A percentile compares a stretch with the other conserved stretches of the same genome.
Evolutionary conservation across 2,113 vertebrate genomes (phyloP).

Genomic region (Poeciliopsis turrubarensis): DNA sequence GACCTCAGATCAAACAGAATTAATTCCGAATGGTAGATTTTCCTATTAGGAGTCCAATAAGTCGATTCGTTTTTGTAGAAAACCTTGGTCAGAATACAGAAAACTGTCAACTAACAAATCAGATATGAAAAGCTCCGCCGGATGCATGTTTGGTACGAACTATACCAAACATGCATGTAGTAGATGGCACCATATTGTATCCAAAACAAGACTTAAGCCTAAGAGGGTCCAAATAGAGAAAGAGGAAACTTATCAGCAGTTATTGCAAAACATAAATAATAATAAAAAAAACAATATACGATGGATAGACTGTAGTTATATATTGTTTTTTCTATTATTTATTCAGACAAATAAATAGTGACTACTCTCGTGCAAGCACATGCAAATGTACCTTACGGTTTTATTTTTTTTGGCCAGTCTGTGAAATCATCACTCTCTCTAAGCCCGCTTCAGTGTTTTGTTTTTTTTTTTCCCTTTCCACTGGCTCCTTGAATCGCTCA

Average conservation of each 20-base stretch:
- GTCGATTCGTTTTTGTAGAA: no score
- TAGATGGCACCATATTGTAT: not conserved
- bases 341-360: no score
- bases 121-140: no score
- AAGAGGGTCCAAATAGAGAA: not conserved
- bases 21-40: no score
- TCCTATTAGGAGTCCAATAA: no score
- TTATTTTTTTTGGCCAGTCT: constrained; percentile 25
- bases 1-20: no score
- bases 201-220: not conserved
- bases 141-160: not conserved
- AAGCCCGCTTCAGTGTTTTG: constrained; percentile 17
- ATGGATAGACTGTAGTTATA: not conserved
- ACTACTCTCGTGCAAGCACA: constrained; percentile 41
- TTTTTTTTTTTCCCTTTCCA: constrained; percentile 3
- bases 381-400: constrained; percentile 40
- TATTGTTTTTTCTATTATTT: no score
- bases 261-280: no score
- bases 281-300: not conserved
- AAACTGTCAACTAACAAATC: no score
- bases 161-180: not conserved
- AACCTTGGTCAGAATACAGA: no score
- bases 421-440: constrained; percentile 64
- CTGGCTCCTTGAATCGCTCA: constrained; percentile 22
- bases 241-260: not conserved